These are phyloP conservation scores for Pollachius pollachius DNA, from an alignment of 2,113 vertebrate species.

Conservation along the genomic window DNA sequence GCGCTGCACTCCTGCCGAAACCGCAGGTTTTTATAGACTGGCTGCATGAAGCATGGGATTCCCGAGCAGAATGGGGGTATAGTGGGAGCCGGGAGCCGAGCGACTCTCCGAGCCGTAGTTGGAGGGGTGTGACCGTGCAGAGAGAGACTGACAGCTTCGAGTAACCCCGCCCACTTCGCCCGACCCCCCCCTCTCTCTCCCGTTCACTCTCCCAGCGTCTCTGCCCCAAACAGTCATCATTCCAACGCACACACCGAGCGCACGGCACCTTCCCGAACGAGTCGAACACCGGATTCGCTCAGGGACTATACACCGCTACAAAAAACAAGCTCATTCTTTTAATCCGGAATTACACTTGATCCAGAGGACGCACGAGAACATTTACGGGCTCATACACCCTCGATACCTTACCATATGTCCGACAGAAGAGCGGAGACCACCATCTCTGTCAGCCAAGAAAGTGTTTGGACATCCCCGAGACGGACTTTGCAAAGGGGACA, in stretches of 20 bases:
- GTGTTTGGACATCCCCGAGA: conserved; percentile 35
- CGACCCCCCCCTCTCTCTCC: conserved; percentile 32
- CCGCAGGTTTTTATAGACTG: conserved; percentile 13
- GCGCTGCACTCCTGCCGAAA: conserved; percentile 63
- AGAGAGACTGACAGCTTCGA: conserved; percentile 52
- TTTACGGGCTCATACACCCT: conserved; percentile 29
- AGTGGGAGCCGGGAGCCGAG: background rate
- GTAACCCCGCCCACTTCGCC: conserved; percentile 59
- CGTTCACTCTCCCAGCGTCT: conserved; percentile 19
- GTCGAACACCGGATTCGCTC: conserved; percentile 61
- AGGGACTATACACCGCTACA: conserved; percentile 52
- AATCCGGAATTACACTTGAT: conserved; percentile 5
- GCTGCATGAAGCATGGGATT: conserved; percentile 17
- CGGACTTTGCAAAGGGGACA: conserved; percentile 2
- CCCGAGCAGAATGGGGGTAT: conserved; percentile 1
- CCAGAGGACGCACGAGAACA: conserved; percentile 41
- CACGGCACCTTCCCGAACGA: conserved; percentile 48
- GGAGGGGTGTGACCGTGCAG: conserved; percentile 29
- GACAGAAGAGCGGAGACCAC: conserved; percentile 33
- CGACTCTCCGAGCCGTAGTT: conserved; percentile 17
- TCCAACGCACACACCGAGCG: conserved; percentile 67
- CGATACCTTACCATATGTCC: conserved; percentile 51
- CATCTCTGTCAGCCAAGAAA: conserved; percentile 42
- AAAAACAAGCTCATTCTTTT: background rate
- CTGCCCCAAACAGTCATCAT: conserved; percentile 60